Conservation (phyloP, 1,140 invertebrate genomes). For the Caenorhabditis briggsae region DNA sequence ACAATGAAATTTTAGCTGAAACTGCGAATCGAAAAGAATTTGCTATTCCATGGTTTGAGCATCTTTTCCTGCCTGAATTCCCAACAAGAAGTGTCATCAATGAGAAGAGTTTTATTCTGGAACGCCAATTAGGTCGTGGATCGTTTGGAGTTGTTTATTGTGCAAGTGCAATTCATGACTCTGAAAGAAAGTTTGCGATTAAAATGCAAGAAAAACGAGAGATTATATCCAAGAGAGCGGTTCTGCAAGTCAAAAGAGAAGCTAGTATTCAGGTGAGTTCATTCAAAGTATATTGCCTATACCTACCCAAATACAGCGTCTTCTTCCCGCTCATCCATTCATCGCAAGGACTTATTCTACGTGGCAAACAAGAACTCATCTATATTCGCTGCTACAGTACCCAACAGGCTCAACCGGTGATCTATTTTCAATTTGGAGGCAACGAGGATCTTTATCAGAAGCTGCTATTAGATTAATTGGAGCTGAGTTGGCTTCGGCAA, state of each 20-base stretch:
- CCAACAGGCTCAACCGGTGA: conserved; percentile 54
- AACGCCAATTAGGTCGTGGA: conserved; percentile 49
- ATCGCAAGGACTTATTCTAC: conserved; percentile 57
- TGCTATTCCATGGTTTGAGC: conserved; percentile 58
- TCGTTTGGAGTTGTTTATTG: conserved; percentile 58
- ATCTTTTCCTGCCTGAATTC: conserved; percentile 59
- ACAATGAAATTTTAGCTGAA: background rate
- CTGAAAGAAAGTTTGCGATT: conserved; percentile 43
- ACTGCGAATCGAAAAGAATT: conserved; percentile 19
- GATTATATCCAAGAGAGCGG: conserved; percentile 40
- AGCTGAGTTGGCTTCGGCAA: conserved; percentile 54
- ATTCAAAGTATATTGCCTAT: background rate
- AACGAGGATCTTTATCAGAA: conserved; percentile 55
- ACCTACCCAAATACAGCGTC: conserved; percentile 14
- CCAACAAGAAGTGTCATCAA: conserved; percentile 48
- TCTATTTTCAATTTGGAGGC: conserved; percentile 56
- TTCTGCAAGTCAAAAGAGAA: conserved; percentile 59
- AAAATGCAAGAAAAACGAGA: conserved; percentile 59
- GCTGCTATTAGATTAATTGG: conserved; percentile 43
- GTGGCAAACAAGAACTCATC: conserved; percentile 59
- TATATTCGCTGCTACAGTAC: conserved; percentile 61
- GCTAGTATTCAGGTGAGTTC: conserved; percentile 44
- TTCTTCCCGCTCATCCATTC: conserved; percentile 57
- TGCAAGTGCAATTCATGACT: conserved; percentile 56
- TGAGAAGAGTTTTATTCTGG: conserved; percentile 57